These are phyloP conservation scores for Lasioglossum figueresi DNA, from an alignment of 2,888 invertebrate genomes.

Conservation along the genomic window DNA sequence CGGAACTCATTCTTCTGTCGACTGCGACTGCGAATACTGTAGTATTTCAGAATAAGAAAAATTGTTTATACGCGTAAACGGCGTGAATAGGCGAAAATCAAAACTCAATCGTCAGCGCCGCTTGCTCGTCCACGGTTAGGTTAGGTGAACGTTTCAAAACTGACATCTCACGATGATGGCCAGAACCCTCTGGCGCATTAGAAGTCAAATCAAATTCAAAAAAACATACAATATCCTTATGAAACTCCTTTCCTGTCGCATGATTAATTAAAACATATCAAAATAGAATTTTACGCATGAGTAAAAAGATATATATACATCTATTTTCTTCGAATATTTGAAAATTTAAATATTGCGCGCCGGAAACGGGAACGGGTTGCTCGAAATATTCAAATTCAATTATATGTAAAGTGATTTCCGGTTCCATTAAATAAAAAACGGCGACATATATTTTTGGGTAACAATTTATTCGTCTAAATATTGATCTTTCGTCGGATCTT, in stretches of 20 bases:
- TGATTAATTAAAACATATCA: background rate
- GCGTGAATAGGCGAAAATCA: slow-evolving; percentile 80
- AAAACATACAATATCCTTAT: background rate
- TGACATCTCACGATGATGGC: slow-evolving; percentile 30
- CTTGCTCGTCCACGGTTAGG: slow-evolving; percentile 4
- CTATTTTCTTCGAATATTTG: background rate
- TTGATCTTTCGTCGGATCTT: background rate
- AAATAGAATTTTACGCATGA: background rate
- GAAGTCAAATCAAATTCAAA: background rate
- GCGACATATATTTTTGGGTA: background rate
- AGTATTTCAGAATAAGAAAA: slow-evolving; percentile 39
- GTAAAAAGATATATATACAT: background rate
- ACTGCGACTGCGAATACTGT: slow-evolving; percentile 27
- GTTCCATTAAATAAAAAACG: background rate
- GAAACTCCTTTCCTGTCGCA: background rate
- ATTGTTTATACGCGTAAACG: slow-evolving; percentile 69
- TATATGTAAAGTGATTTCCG: background rate
- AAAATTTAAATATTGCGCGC: background rate
- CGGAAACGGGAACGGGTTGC: background rate
- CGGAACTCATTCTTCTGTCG: slow-evolving; percentile 92
- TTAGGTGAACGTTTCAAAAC: slow-evolving; percentile 11
- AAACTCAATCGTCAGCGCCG: slow-evolving; percentile 68
- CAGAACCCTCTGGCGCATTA: background rate
- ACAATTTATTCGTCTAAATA: background rate
- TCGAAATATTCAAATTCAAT: background rate